phyloP scores from a whole-genome alignment of 2,113 vertebrate genomes.

The Aphyosemion australe region DNA sequence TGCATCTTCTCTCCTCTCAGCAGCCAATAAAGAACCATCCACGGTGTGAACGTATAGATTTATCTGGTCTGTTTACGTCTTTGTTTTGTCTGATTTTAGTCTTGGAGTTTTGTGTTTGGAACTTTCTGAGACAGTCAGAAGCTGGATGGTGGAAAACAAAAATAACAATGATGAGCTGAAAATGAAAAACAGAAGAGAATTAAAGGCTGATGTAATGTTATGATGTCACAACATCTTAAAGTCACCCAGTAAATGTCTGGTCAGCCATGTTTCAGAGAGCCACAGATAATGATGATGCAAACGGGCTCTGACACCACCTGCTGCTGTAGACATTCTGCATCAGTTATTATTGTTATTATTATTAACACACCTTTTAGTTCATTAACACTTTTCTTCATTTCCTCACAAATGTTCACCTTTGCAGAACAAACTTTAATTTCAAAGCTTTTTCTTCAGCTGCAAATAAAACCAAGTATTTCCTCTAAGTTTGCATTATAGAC shows the following conservation, averaged over 20 bases:
- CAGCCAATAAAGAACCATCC: constrained; percentile 50
- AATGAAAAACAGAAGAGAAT: constrained; percentile 24
- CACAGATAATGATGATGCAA: constrained; percentile 28
- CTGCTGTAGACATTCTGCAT: not conserved
- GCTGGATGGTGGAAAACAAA: constrained; percentile 13
- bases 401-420: too few relatives aligned
- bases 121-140: constrained; percentile 15
- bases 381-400: too few relatives aligned
- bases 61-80: constrained; percentile 27
- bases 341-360: not conserved
- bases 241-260: constrained; percentile 10
- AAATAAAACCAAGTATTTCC: too few relatives aligned
- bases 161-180: constrained; percentile 14
- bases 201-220: constrained; percentile 44
- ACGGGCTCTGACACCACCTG: constrained; percentile 30
- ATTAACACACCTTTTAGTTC: not conserved
- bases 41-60: constrained; percentile 1
- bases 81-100: constrained; percentile 8
- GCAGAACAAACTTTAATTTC: too few relatives aligned
- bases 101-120: constrained; percentile 22
- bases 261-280: constrained; percentile 8
- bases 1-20: constrained; percentile 62
- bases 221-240: constrained; percentile 26
- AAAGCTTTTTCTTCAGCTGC: too few relatives aligned
- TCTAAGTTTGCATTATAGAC: too few relatives aligned